Percentiles rank a stretch among this genome's conserved stretches.
phyloP scores from a whole-genome alignment of 2,113 vertebrate species.

The Alaudala cheleensis region DNA sequence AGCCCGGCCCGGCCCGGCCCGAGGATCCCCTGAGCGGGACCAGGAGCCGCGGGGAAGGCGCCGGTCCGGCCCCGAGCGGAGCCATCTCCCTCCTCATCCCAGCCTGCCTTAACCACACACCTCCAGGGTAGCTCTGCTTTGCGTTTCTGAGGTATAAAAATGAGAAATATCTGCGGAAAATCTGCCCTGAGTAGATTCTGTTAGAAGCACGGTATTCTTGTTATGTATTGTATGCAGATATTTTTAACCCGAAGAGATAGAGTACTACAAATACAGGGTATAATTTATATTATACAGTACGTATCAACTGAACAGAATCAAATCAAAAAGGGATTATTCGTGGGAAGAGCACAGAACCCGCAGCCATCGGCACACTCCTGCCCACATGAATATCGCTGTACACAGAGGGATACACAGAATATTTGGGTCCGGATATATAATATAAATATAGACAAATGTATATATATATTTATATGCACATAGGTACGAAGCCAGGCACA shows the following conservation, averaged over 20 bases:
- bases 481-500: background rate
- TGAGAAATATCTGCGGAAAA: background rate
- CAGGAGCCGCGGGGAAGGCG: background rate
- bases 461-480: background rate
- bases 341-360: rapidly evolving
- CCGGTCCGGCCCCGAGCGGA: background rate
- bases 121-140: background rate
- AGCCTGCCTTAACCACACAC: background rate
- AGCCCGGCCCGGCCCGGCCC: background rate
- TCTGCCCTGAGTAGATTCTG: rapidly evolving
- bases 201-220: rapidly evolving
- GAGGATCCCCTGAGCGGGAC: too few species aligned
- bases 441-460: background rate
- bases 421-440: rapidly evolving
- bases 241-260: background rate
- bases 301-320: background rate
- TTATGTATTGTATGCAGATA: rapidly evolving
- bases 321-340: rapidly evolving
- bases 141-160: background rate
- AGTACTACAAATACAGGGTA: rapidly evolving
- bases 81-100: background rate
- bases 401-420: too few species aligned
- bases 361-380: background rate
- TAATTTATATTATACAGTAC: too few species aligned
- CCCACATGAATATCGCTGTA: rapidly evolving